Evolutionary conservation across 2,797 vertebrate species (phyloP).

Genomic region (Macropodus opercularis): DNA sequence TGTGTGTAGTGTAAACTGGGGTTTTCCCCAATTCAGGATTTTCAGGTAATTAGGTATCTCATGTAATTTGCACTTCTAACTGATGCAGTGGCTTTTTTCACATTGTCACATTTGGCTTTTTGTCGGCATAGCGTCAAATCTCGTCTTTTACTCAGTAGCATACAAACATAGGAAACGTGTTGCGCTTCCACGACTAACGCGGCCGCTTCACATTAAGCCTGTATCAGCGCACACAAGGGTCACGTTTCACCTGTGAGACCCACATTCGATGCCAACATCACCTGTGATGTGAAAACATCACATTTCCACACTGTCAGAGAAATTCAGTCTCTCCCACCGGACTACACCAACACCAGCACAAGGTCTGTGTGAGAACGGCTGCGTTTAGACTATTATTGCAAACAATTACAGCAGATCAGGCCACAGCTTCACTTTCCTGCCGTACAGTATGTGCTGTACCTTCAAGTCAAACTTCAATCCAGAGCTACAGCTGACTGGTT

Average conservation of each 20-base stretch:
- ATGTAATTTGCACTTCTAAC: background rate
- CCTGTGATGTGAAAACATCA: background rate
- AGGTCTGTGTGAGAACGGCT: too few relatives aligned
- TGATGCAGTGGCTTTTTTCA: background rate
- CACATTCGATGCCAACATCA: slow-evolving; percentile 1
- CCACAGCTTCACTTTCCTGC: background rate
- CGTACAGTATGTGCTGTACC: too few relatives aligned
- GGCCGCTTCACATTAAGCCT: too few relatives aligned
- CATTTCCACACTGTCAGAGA: background rate
- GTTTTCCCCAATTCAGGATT: background rate
- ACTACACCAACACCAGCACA: too few relatives aligned
- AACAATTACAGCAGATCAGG: background rate
- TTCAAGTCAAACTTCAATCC: too few relatives aligned
- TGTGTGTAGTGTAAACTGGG: background rate
- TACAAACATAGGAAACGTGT: background rate
- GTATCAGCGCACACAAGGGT: too few relatives aligned
- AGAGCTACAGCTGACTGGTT: background rate
- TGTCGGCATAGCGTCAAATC: background rate
- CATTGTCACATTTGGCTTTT: background rate
- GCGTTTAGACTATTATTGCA: background rate
- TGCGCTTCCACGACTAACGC: background rate
- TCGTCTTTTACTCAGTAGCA: background rate
- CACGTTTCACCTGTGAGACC: background rate
- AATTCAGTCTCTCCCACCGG: background rate
- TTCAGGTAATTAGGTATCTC: too few relatives aligned